These are phyloP conservation scores for Amorpha juglandis DNA, from an alignment of 2,888 invertebrate genomes.

Conservation along the genomic window DNA sequence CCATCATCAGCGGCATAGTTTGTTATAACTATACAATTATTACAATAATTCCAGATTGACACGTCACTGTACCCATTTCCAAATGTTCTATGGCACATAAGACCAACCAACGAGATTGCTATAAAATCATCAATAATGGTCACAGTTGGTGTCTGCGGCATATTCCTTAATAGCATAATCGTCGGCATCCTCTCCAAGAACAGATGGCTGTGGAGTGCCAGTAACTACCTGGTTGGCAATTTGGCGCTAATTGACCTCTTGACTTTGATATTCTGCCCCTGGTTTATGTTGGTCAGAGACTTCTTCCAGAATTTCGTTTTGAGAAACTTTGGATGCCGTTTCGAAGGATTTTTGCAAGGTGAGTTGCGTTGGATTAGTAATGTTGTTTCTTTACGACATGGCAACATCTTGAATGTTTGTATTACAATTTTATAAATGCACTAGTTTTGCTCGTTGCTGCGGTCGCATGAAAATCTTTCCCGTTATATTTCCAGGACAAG, in stretches of 20 bases:
- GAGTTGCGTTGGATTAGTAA: neutral
- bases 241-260: constrained; percentile 89
- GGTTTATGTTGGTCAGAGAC: constrained; percentile 90
- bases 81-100: constrained; percentile 87
- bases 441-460: too few species aligned
- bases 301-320: constrained; percentile 91
- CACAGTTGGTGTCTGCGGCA: constrained; percentile 86
- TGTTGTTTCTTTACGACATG: too few species aligned
- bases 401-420: too few species aligned
- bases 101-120: constrained; percentile 84
- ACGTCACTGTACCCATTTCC: constrained; percentile 81
- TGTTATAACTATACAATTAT: too few species aligned
- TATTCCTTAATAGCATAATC: constrained; percentile 87
- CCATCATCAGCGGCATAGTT: too few species aligned
- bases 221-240: constrained; percentile 89
- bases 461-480: too few species aligned
- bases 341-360: constrained; percentile 91
- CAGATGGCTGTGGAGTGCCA: constrained; percentile 86
- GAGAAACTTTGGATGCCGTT: constrained; percentile 89
- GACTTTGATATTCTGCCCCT: constrained; percentile 88
- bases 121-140: constrained; percentile 85
- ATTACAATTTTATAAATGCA: too few species aligned
- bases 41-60: constrained; percentile 59
- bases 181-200: constrained; percentile 86
- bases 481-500: too few species aligned